Evolutionary conservation across 2,113 vertebrate species (phyloP), one percentile per base, ranked within the genome.

Genomic region (Paramormyrops kingsleyae): DNA sequence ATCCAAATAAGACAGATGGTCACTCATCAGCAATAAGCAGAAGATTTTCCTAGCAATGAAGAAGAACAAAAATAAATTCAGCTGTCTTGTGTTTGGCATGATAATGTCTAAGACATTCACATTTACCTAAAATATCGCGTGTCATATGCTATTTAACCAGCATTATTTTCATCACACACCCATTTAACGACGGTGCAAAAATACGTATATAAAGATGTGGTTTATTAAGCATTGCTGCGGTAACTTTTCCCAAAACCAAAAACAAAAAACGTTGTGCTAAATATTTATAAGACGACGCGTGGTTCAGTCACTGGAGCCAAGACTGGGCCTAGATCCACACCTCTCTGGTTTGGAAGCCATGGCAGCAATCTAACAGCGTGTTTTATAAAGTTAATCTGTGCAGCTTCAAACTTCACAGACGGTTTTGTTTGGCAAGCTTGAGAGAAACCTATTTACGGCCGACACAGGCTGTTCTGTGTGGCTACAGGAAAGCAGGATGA

Each of bases 371-470:
- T 92, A 93, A 94, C 93, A 93, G 90, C 52, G 89, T 92, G 94
- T 93, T 94, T 94, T 95, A 94, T 95, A 93, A 94, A 94, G 92
- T 91, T 86, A 90, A 92, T 90, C 92, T 93, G 91, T 88, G 80
- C 89, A 89, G 91, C 92, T 94, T 91, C 91, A 94, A 93, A 94
- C 93, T 93, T 88, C 90, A 92, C 89, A 88, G 91, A 91, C 90
- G 92, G 94, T 95, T 95, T 94, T 84, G 93, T 92, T 94, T 96
- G 95, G 94, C 94, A 92, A 44, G 27, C 91, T 77, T 0, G 9
- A 89, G 84, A 92, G 89, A 93, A 93, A 94, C 91, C 93, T 92
- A 94, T 95, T 95, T 95, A 93, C 93, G 89, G 52, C 90, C 88
- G 80, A 49, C 91, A 95, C 94, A 95, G 93, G 89, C 90, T 46